Conservation (phyloP, 1,140 invertebrate species). For the Paraescarpia echinospica region DNA sequence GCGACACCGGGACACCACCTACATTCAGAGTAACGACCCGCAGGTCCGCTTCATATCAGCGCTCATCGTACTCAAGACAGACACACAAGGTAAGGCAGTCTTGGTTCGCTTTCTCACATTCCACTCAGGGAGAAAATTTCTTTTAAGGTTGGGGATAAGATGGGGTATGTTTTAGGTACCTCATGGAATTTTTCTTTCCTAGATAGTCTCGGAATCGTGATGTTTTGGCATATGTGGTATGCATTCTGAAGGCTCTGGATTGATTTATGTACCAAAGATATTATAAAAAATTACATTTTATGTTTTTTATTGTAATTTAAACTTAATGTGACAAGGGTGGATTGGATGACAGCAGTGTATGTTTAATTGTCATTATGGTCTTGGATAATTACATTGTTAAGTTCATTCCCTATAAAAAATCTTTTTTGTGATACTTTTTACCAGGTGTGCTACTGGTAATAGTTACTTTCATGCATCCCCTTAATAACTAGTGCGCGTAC, state of each 20-base stretch:
- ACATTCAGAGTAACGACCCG: conserved; percentile 47
- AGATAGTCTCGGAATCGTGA: neutral
- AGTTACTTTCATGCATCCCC: no score
- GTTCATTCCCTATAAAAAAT: no score
- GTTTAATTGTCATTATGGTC: neutral
- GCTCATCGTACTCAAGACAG: conserved; percentile 52
- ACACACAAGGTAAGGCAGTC: conserved; percentile 49
- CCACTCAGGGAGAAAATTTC: neutral
- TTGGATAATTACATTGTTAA: neutral
- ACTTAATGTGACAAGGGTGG: no score
- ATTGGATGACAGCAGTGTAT: neutral
- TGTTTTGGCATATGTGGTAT: neutral
- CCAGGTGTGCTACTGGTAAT: no score
- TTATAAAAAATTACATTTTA: neutral
- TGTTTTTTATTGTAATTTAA: neutral
- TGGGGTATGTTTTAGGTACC: neutral
- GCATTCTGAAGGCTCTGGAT: neutral
- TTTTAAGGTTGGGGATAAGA: no score
- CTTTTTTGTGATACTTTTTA: no score
- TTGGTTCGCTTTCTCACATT: neutral
- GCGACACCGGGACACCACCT: conserved; percentile 45
- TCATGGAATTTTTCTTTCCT: neutral
- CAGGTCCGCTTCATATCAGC: conserved; percentile 50
- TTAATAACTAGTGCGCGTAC: no score
- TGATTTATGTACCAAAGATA: neutral